These are phyloP conservation scores for Chrysolina oricalcia DNA, from an alignment of 2,888 invertebrate genomes.

Conservation along the genomic window DNA sequence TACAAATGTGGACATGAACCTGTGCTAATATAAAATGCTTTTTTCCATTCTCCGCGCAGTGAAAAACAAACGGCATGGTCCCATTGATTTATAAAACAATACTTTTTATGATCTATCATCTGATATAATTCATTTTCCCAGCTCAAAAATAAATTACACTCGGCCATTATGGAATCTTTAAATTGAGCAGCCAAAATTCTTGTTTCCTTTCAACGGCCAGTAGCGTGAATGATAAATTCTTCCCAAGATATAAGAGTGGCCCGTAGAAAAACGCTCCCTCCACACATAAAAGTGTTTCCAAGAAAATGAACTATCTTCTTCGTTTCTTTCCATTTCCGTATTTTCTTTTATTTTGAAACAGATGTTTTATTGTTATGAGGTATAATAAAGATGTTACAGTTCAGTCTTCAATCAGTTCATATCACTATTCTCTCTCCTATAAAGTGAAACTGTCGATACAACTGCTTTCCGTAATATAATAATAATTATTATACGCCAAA, in stretches of 20 bases:
- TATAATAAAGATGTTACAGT: no score
- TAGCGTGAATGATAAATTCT: conserved; percentile 32
- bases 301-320: conserved; percentile 20
- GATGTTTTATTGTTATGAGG: background rate
- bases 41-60: no score
- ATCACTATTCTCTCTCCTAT: no score
- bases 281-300: conserved; percentile 1
- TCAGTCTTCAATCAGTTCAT: no score
- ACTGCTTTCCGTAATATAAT: no score
- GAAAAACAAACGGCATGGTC: no score
- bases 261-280: conserved; percentile 6
- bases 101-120: background rate
- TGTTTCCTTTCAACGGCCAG: conserved; percentile 14
- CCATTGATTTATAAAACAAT: background rate
- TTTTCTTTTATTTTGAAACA: conserved; percentile 27
- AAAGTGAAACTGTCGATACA: no score
- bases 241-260: background rate
- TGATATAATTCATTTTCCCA: background rate
- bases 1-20: no score
- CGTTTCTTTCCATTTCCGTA: conserved; percentile 31
- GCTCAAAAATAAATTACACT: background rate
- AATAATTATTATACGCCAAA: no score
- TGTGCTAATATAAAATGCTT: no score
- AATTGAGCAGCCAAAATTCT: conserved; percentile 22
- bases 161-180: conserved; percentile 27